Evolutionary conservation across 1,140 invertebrate genomes (phyloP).

Genomic region (Panagrolaimus sp.): DNA sequence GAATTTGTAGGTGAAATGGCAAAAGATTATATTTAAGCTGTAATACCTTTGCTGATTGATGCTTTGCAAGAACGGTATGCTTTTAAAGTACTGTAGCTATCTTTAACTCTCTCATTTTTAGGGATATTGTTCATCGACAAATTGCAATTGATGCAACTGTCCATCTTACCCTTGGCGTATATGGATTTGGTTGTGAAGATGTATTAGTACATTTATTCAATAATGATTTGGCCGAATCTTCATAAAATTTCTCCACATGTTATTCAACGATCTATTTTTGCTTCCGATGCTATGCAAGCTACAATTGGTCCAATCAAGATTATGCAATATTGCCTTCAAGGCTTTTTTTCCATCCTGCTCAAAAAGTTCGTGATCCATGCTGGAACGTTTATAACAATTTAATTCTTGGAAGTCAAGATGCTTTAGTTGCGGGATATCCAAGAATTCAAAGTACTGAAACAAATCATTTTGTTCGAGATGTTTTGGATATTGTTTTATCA

Average conservation of each 20-base stretch:
- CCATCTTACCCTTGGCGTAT: slow-evolving; percentile 96
- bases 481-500: slow-evolving; percentile 88
- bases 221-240: slow-evolving; percentile 99
- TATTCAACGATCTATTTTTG: slow-evolving; percentile 98
- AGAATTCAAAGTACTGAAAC: slow-evolving; percentile 83
- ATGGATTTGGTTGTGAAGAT: slow-evolving; percentile 98
- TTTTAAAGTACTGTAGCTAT: slow-evolving; percentile 18
- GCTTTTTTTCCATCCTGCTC: slow-evolving; percentile 75
- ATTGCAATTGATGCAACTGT: slow-evolving; percentile 97
- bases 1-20: slow-evolving; percentile 99
- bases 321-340: slow-evolving; percentile 86
- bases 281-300: slow-evolving; percentile 90
- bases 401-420: slow-evolving; percentile 97
- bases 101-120: slow-evolving; percentile 61
- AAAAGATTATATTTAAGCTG: slow-evolving; percentile 99
- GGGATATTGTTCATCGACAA: slow-evolving; percentile 95
- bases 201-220: slow-evolving; percentile 92
- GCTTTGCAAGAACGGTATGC: slow-evolving; percentile 90
- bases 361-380: slow-evolving; percentile 97
- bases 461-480: slow-evolving; percentile 89
- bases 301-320: slow-evolving; percentile 92
- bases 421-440: slow-evolving; percentile 93
- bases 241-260: slow-evolving; percentile 99
- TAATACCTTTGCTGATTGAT: slow-evolving; percentile 94
- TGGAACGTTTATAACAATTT: slow-evolving; percentile 99